Conservation (phyloP, 2,888 invertebrate species). For the Synergus gifuensis region DNA sequence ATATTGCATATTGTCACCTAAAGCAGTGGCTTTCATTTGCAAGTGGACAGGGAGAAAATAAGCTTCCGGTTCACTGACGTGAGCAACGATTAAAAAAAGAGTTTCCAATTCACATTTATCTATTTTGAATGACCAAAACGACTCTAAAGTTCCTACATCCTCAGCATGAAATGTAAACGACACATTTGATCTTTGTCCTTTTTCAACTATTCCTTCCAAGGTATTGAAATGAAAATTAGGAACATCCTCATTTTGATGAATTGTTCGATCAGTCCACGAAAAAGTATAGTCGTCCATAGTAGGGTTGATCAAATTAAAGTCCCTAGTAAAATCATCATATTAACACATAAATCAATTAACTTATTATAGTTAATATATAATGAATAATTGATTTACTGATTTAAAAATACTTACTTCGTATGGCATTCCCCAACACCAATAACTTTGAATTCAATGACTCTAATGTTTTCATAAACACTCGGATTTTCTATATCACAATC, state of each 20-base stretch:
- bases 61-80: conserved; percentile 83
- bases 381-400: background rate
- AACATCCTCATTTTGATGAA: conserved; percentile 75
- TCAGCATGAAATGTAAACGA: conserved; percentile 83
- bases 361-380: background rate
- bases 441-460: conserved; percentile 83
- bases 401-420: conserved; percentile 75
- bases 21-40: conserved; percentile 81
- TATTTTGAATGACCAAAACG: conserved; percentile 83
- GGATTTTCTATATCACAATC: conserved; percentile 70
- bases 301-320: conserved; percentile 84
- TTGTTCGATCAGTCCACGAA: conserved; percentile 80
- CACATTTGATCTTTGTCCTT: conserved; percentile 81
- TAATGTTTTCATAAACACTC: conserved; percentile 77
- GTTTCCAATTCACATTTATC: conserved; percentile 80
- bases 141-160: conserved; percentile 83
- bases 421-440: conserved; percentile 81
- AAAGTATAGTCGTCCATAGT: conserved; percentile 82
- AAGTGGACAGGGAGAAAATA: conserved; percentile 81
- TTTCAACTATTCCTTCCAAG: conserved; percentile 81
- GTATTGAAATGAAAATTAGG: conserved; percentile 80
- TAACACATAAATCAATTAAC: background rate
- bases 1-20: conserved; percentile 74
- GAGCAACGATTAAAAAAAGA: conserved; percentile 82
- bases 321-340: conserved; percentile 74